Conservation (phyloP, 2,113 vertebrate genomes). For the Himantopus leucocephalus region DNA sequence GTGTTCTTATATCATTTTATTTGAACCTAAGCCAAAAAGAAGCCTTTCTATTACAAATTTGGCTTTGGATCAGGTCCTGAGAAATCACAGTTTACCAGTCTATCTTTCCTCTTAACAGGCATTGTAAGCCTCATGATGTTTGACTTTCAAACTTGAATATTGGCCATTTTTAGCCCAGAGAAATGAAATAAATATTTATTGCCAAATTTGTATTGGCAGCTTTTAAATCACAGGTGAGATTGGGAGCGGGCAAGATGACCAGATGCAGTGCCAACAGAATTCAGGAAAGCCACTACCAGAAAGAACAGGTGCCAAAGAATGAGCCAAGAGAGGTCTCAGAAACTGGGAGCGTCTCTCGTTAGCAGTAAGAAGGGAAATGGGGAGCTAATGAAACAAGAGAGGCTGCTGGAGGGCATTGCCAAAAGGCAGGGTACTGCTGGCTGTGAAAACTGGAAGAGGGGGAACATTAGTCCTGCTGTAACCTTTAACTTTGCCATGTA, state of each 20-base stretch:
- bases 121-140: constrained; percentile 19
- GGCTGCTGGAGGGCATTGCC: not conserved
- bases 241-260: not conserved
- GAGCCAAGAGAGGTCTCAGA: not conserved
- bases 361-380: not conserved
- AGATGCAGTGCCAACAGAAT: not conserved
- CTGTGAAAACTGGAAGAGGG: not conserved
- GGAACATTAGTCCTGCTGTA: not conserved
- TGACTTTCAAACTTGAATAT: constrained; percentile 64
- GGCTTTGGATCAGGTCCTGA: not conserved
- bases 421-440: not conserved
- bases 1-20: not conserved
- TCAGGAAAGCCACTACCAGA: not conserved
- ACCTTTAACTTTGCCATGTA: not conserved
- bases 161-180: constrained; percentile 36
- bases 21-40: not conserved
- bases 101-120: constrained; percentile 16
- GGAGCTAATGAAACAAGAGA: not conserved
- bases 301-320: not conserved
- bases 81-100: not conserved
- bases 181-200: constrained; percentile 35
- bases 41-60: not conserved
- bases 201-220: constrained; percentile 64
- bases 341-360: not conserved
- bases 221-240: constrained; percentile 20